Base-by-base conservation (phyloP, 2,797 vertebrate genomes). In the Sebastes variabilis region DNA sequence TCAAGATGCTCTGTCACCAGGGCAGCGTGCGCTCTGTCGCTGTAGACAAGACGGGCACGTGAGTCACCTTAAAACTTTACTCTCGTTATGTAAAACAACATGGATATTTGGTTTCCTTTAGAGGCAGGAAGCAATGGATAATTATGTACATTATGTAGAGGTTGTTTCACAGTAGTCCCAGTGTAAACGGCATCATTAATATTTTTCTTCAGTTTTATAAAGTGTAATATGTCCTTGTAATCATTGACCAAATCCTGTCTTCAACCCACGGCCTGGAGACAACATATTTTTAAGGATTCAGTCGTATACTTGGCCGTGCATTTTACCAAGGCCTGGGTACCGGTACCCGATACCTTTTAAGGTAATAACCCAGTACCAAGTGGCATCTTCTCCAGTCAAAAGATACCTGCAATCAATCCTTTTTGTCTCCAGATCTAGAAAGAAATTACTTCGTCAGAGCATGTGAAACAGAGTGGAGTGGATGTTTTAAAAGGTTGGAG, bases 1-100 rank as follows among this genome's bases (percentile, higher is more conserved):
- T 95, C 27, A 97, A 97, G 91, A 96, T 98, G 96, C 92, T 98
- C 2, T 98, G 97, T 83, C 97, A 98, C 86, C 95, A 93, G 3
- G 97, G 97, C 0, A 95, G 92, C 0, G 95, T 98, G 20, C 96
- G 97, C 12, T 96, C 97, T 0, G 66, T 98, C 58, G 66, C 97
- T 0, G 95, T 98, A 2, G 97, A 98, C 82, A 95, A 95, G 92
- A 95, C 96, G 1, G 97, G 97, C 81, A 97, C 59, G 97, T 98
- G 91, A 96, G 97, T 97, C 10, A 20, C 52, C 14, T 29, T 8
- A 34, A 58, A 38, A 32, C 18, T 7, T n/a, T 22, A 9, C 9
- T 59, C 11, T 58, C 9, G 5, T 30, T 13, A 12, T 52, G 10
- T n/a, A 20, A 3, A 13, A 25, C 10, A 18, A 24, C 24, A 52